phyloP scores from a whole-genome alignment of 1,140 invertebrate species.

The Drosophila parabipectinata region DNA sequence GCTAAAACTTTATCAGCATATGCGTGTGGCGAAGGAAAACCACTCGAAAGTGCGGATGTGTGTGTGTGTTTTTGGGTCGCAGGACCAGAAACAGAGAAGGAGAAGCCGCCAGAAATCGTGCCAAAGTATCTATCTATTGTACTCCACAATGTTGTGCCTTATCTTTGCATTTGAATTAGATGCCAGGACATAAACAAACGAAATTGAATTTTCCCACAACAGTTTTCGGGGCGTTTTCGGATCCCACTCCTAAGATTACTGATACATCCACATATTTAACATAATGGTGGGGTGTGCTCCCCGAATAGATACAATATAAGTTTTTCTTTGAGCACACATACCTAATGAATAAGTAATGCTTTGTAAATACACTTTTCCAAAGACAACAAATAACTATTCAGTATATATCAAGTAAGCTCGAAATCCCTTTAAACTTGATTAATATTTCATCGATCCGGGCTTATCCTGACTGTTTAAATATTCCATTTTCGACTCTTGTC shows the following conservation, averaged over 20 bases:
- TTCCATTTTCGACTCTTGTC: neutral
- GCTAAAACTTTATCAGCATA: constrained; percentile 60
- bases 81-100: constrained; percentile 4
- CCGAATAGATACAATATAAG: constrained; percentile 10
- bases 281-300: constrained; percentile 8
- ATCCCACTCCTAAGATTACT: constrained; percentile 6
- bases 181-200: constrained; percentile 64
- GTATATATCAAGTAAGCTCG: too few relatives aligned
- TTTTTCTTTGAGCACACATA: neutral
- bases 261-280: constrained; percentile 21
- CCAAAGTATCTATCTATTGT: constrained; percentile 63
- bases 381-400: neutral
- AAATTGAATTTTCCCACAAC: constrained; percentile 68
- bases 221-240: neutral
- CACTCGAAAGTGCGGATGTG: constrained; percentile 7
- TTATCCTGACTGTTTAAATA: constrained; percentile 2
- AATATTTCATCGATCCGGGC: neutral
- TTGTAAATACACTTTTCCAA: neutral
- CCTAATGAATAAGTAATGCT: neutral
- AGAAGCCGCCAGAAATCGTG: constrained; percentile 23
- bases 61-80: neutral
- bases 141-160: constrained; percentile 60
- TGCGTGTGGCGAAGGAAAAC: constrained; percentile 28
- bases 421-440: neutral
- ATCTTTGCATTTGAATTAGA: constrained; percentile 78